Evolutionary conservation across 2,113 vertebrate species (phyloP), one percentile per base, ranked within the genome.

Genomic region (Eretmochelys imbricata): DNA sequence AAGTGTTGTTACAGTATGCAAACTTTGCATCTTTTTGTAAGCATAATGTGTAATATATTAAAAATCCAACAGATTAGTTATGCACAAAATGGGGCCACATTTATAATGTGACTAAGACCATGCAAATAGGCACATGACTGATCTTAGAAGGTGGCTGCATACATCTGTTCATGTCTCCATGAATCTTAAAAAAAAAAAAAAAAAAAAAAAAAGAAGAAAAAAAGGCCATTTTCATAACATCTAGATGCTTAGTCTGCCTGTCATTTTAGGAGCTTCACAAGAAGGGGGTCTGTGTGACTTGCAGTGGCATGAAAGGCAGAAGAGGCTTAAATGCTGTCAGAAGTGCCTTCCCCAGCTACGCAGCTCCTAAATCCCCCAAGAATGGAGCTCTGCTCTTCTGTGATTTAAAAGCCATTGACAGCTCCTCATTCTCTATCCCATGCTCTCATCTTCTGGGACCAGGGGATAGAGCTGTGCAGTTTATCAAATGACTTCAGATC

Each of bases 401-500:
- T 57, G 53, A 57, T 54, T 82, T 42, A 27, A 22, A 78, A 78
- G 53, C 38, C 14, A n/a, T 25, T 57, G 6, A 62, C 46, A 76
- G 7, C 25, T 14, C 35, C 65, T 10, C 57, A 55, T 86, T 96
- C 85, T 29, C 91, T 88, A 24, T 27, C 75, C 11, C 25, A 1
- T 46, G 42, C 42, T 16, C 25, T 46, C 25, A 13, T 46, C 82
- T 86, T 83, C 42, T 50, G 76, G 72, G 65, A 93, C 17, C 65
- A 38, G 65, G 17, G 20, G 4, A 19, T 22, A 72, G 35, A 72
- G 80, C 53, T 50, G 1, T 85, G 29, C 22, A 89, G n/a, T 75
- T 96, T 97, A 62, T 93, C 80, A 82, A 51, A 84, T 82, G 12
- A 46, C 80, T 94, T 90, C 31, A 93, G 5, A 91, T 80, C 90